These are phyloP conservation scores for Malurus alboscapulatus DNA, from an alignment of 2,113 vertebrate genomes.

Conservation along the genomic window DNA sequence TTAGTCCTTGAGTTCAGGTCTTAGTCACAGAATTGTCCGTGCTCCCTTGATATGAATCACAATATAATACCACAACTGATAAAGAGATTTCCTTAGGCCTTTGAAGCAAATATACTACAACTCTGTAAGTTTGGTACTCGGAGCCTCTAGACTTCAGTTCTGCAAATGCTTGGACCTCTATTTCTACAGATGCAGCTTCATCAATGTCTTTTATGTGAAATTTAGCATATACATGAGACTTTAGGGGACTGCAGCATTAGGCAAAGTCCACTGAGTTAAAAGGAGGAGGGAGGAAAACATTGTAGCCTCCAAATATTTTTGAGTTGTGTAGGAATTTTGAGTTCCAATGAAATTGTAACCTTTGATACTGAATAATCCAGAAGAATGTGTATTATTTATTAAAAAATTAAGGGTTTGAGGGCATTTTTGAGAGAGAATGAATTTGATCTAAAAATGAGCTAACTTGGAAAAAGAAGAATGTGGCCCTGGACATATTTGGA, in stretches of 20 bases:
- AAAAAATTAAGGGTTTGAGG: background rate
- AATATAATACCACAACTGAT: background rate
- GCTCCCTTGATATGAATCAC: background rate
- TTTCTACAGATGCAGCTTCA: background rate
- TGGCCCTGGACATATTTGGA: background rate
- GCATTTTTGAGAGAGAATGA: background rate
- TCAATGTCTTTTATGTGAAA: background rate
- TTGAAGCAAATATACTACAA: background rate
- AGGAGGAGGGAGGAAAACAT: background rate
- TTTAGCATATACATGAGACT: background rate
- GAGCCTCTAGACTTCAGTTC: background rate
- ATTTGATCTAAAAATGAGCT: background rate
- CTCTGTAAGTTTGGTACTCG: background rate
- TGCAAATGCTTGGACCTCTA: background rate
- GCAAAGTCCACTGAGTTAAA: background rate
- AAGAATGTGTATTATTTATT: background rate
- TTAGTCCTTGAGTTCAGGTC: background rate
- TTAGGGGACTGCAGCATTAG: background rate
- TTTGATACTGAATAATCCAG: background rate
- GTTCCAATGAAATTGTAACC: background rate
- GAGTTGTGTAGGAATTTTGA: background rate
- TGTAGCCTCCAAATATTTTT: background rate
- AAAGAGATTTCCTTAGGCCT: fast-evolving
- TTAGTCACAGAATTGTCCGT: background rate
- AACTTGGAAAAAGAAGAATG: background rate